phyloP scores from a whole-genome alignment of 2,113 vertebrate species.

The Pterocles orientalis region DNA sequence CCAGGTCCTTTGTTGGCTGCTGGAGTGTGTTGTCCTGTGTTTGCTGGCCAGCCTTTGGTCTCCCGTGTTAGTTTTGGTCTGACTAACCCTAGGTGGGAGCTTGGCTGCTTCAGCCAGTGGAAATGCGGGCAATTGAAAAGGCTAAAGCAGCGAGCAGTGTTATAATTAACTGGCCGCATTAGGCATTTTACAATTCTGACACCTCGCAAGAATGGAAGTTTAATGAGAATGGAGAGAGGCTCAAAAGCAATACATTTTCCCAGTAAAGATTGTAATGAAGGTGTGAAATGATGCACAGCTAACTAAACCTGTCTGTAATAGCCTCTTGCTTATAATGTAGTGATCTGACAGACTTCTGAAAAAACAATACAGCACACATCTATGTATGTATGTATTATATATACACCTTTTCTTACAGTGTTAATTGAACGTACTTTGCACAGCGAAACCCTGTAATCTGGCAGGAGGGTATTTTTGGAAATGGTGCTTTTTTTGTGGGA shows the following conservation, averaged over 20 bases:
- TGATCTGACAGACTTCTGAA: slow-evolving; percentile 12
- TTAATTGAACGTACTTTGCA: background rate
- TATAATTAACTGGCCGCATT: slow-evolving; percentile 71
- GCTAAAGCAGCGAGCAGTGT: slow-evolving; percentile 28
- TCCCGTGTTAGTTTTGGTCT: background rate
- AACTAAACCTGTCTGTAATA: slow-evolving; percentile 31
- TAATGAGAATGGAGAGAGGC: slow-evolving; percentile 63
- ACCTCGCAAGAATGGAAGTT: slow-evolving; percentile 60
- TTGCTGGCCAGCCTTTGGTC: background rate
- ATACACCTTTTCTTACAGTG: background rate
- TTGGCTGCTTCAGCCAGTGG: background rate
- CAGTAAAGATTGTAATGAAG: slow-evolving; percentile 55
- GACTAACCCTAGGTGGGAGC: background rate
- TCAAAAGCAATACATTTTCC: slow-evolving; percentile 68
- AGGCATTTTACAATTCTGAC: slow-evolving; percentile 64
- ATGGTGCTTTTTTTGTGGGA: background rate
- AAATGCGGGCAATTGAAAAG: slow-evolving; percentile 37
- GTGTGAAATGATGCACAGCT: slow-evolving; percentile 62
- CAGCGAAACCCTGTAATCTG: background rate
- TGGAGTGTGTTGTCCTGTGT: background rate
- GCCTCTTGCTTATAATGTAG: slow-evolving; percentile 33
- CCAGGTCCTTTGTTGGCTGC: background rate
- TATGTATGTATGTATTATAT: background rate
- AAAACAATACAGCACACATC: background rate
- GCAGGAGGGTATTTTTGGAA: background rate